Conservation (phyloP, 2,888 invertebrate species). For the Formica aserva region DNA sequence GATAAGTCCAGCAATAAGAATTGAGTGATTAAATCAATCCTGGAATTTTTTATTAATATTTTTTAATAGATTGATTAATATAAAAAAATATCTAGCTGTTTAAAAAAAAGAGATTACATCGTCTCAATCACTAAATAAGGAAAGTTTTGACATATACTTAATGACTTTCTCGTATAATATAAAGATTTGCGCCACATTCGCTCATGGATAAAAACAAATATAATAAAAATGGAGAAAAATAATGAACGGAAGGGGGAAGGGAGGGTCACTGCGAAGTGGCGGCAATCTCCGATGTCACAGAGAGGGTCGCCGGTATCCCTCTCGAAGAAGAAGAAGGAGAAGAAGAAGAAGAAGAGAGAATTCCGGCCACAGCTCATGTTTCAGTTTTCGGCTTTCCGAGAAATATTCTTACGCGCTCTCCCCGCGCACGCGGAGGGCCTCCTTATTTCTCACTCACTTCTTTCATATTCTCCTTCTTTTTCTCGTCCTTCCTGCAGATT, state of each 20-base stretch:
- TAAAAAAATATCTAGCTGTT: no score
- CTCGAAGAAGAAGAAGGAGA: constrained; percentile 21
- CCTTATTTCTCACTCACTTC: constrained; percentile 17
- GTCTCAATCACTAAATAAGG: no score
- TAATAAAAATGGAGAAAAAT: constrained; percentile 9
- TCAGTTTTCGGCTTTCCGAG: constrained; percentile 82
- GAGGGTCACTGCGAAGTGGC: constrained; percentile 75
- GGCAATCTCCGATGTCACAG: constrained; percentile 82
- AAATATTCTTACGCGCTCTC: constrained; percentile 72
- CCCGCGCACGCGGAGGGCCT: constrained; percentile 30
- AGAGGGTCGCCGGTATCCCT: constrained; percentile 71
- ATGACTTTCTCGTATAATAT: not conserved
- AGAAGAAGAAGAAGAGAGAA: constrained; percentile 1
- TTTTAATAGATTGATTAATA: not conserved
- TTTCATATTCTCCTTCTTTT: constrained; percentile 12
- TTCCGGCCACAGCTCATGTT: constrained; percentile 79
- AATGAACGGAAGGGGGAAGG: constrained; percentile 56
- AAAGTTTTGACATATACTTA: no score
- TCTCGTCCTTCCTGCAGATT: constrained; percentile 36
- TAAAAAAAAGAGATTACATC: not conserved
- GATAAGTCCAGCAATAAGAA: not conserved
- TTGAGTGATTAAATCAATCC: constrained; percentile 13
- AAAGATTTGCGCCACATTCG: not conserved
- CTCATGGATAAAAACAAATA: constrained; percentile 5
- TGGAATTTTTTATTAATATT: not conserved